phyloP scores from a whole-genome alignment of 64 coral and sea anemone species.

The Montipora cactus region DNA sequence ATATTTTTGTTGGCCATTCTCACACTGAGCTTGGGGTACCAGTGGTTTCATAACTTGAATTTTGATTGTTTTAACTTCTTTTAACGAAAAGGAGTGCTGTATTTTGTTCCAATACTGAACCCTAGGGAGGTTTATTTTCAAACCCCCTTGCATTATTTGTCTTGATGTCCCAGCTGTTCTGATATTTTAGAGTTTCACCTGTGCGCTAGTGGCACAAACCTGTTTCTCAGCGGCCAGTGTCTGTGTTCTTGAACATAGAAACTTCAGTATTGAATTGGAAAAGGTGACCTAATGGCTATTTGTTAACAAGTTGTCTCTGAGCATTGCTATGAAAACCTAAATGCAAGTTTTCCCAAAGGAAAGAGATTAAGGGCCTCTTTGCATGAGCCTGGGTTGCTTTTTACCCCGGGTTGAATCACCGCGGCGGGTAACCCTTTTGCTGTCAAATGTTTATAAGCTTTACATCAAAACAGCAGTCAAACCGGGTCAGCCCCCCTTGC shows the following conservation, averaged over 20 bases:
- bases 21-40: too few species aligned
- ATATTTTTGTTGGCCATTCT: too few species aligned
- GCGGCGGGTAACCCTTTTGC: too few species aligned
- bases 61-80: not conserved
- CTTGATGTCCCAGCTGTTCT: not conserved
- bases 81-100: not conserved
- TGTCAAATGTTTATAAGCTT: too few species aligned
- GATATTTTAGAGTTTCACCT: not conserved
- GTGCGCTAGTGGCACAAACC: not conserved
- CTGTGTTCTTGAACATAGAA: not conserved
- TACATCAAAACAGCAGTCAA: too few species aligned
- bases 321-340: not conserved
- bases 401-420: too few species aligned
- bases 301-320: not conserved
- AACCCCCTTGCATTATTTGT: not conserved
- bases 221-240: not conserved
- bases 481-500: too few species aligned
- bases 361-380: not conserved
- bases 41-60: not conserved
- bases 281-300: not conserved
- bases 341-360: not conserved
- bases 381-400: too few species aligned
- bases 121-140: not conserved
- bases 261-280: not conserved
- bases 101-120: not conserved